These are phyloP conservation scores for Sorex araneus DNA, from an alignment of 2,113 vertebrate genomes.

Conservation along the genomic window DNA sequence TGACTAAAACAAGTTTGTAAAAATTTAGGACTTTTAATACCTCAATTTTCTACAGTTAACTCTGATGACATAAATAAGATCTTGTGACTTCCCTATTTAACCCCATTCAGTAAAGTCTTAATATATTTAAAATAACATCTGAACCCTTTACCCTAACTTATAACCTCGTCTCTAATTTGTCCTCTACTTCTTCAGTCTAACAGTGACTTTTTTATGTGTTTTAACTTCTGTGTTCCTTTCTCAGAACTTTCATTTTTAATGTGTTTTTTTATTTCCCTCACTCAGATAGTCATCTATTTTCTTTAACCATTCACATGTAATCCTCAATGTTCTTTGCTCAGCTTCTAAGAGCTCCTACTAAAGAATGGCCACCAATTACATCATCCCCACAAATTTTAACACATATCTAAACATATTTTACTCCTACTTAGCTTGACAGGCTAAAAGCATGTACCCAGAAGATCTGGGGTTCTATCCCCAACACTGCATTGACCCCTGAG, in stretches of 20 bases:
- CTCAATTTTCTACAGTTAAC: not conserved
- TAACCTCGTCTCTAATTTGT: not conserved
- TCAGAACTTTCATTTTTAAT: not conserved
- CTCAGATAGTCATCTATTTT: not conserved
- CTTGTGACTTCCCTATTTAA: not conserved
- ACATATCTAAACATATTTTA: conserved; percentile 3
- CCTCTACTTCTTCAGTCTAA: not conserved
- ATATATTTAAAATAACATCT: conserved; percentile 31
- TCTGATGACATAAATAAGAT: not conserved
- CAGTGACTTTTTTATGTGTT: not conserved
- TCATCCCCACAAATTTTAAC: not conserved
- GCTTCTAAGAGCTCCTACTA: not conserved
- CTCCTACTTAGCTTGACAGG: no score
- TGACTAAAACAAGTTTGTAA: not conserved
- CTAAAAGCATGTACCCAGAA: no score
- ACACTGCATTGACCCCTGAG: no score
- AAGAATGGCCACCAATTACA: not conserved
- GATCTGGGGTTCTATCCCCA: no score
- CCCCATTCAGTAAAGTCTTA: not conserved
- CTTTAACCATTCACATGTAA: conserved; percentile 1
- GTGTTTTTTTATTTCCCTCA: not conserved
- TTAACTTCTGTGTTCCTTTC: not conserved
- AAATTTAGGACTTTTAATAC: not conserved
- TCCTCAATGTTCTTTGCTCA: not conserved
- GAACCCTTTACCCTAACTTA: not conserved